phyloP scores from a whole-genome alignment of 37 sponge, comb jelly and placozoan species.

The Theonella swinhoei region DNA sequence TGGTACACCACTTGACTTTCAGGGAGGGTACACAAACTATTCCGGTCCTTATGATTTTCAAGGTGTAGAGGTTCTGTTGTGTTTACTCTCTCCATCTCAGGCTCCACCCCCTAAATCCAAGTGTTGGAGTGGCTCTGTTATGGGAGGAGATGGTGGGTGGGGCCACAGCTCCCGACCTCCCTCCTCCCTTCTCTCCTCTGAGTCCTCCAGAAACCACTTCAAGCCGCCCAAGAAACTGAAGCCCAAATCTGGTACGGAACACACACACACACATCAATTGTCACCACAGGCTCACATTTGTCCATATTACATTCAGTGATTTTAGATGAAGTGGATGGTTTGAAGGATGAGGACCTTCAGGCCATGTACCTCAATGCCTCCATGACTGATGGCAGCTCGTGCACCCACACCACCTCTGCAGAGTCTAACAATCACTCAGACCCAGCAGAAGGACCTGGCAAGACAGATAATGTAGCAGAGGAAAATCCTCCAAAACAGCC shows the following conservation, averaged over 20 bases:
- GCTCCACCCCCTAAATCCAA: slow-evolving; percentile 31
- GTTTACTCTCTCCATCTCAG: no score
- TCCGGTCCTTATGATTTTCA: no score
- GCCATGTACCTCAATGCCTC: background rate
- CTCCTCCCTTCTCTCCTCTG: slow-evolving; percentile 6
- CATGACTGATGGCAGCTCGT: background rate
- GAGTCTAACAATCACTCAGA: background rate
- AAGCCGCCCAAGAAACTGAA: slow-evolving; percentile 32
- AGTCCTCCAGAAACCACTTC: slow-evolving; percentile 1
- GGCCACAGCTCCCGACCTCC: slow-evolving; percentile 11
- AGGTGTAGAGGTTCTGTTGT: no score
- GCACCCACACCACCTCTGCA: background rate
- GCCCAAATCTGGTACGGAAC: background rate
- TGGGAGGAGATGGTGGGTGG: slow-evolving; percentile 22
- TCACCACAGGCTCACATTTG: background rate
- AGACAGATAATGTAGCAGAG: background rate
- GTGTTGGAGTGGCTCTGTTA: slow-evolving; percentile 43
- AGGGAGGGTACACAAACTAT: background rate
- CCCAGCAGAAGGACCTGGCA: background rate
- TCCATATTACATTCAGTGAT: no score
- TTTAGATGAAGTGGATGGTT: background rate
- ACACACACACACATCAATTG: background rate
- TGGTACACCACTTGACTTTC: background rate
- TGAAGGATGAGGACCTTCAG: slow-evolving; percentile 26
- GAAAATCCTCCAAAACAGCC: background rate